phyloP scores from a whole-genome alignment of 2,888 invertebrate species.

The Phortica okadai region DNA sequence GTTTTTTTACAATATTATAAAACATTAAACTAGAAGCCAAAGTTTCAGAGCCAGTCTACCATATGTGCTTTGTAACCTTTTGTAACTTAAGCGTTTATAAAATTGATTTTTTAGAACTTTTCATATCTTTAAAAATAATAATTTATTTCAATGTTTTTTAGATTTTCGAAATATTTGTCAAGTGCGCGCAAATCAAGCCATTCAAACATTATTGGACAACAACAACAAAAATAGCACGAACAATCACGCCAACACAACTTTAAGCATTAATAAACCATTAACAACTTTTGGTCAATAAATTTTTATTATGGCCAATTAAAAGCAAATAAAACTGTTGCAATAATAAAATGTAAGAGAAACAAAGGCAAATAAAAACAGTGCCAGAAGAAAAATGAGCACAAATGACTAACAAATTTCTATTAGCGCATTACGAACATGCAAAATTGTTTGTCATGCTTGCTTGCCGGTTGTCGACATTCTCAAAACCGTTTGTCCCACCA shows the following conservation, averaged over 20 bases:
- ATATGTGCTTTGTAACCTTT: no score
- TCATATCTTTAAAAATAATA: no score
- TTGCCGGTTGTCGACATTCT: background rate
- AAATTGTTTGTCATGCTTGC: conserved; percentile 60
- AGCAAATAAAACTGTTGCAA: conserved; percentile 57
- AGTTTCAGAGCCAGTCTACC: no score
- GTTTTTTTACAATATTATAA: no score
- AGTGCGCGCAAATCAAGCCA: background rate
- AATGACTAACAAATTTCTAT: conserved; percentile 69
- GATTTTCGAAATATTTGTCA: no score
- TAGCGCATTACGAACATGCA: conserved; percentile 49
- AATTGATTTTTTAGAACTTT: no score
- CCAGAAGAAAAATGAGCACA: conserved; percentile 54
- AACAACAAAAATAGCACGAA: background rate
- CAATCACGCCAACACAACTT: conserved; percentile 52
- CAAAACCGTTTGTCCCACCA: background rate
- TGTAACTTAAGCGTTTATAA: no score
- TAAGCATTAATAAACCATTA: conserved; percentile 67
- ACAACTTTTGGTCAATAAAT: conserved; percentile 66
- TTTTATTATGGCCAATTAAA: conserved; percentile 69
- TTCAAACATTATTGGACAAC: background rate
- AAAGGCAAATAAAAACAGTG: conserved; percentile 10
- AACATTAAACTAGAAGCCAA: no score
- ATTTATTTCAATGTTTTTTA: no score
- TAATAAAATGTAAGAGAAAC: conserved; percentile 35